Percentiles rank a stretch among this genome's conserved stretches.
Conservation (phyloP, 2,888 invertebrate genomes). For the Conchocele bisecta region DNA sequence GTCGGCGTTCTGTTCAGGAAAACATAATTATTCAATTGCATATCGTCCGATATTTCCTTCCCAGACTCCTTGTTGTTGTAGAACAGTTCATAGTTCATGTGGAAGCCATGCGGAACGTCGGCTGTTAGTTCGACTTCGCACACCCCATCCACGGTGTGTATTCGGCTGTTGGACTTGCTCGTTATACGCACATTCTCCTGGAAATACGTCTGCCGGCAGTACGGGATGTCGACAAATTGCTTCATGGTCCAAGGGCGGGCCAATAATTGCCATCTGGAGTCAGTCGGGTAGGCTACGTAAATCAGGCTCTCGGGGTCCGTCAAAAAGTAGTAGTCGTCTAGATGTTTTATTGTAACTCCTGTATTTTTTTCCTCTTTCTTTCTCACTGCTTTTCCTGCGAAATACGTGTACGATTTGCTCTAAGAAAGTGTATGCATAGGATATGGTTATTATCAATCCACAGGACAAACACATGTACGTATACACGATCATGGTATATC, state of each 20-base stretch:
- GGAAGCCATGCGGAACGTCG: slow-evolving; percentile 7
- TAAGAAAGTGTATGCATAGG: no score
- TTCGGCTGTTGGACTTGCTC: slow-evolving; percentile 6
- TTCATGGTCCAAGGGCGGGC: slow-evolving; percentile 19
- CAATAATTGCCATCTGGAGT: slow-evolving; percentile 39
- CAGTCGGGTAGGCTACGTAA: slow-evolving; percentile 20
- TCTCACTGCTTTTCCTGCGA: slow-evolving; percentile 10
- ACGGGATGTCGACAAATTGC: slow-evolving; percentile 22
- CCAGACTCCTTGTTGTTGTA: slow-evolving; percentile 36
- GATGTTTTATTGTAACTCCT: slow-evolving; percentile 9
- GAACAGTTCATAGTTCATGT: slow-evolving; percentile 29
- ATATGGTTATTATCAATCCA: no score
- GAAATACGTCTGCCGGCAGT: slow-evolving; percentile 27
- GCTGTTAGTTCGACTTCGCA: slow-evolving; percentile 31
- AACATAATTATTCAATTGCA: slow-evolving; percentile 38
- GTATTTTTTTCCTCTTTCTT: slow-evolving; percentile 27
- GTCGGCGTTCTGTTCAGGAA: slow-evolving; percentile 19
- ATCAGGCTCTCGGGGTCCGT: slow-evolving; percentile 46
- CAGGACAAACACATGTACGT: no score
- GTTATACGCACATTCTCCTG: slow-evolving; percentile 15
- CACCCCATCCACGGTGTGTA: slow-evolving; percentile 30
- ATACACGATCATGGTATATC: no score
- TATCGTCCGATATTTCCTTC: slow-evolving; percentile 12
- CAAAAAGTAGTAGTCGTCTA: slow-evolving; percentile 47
- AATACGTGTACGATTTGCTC: no score